Conservation (phyloP, 2,797 vertebrate species). For the Hirundo rustica region DNA sequence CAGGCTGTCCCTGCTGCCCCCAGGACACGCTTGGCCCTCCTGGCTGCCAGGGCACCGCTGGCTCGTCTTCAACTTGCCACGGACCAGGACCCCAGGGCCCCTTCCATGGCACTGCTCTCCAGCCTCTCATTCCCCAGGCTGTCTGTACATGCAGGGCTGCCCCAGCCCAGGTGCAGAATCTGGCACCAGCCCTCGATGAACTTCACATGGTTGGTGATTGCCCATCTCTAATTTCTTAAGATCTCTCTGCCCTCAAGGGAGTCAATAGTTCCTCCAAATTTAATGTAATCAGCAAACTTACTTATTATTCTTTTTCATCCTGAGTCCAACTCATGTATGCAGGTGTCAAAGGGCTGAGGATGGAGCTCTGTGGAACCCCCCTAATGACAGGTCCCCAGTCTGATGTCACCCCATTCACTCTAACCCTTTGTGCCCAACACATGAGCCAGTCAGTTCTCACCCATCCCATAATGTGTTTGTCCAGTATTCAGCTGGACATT, state of each 20-base stretch:
- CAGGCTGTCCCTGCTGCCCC: too few species aligned
- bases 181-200: accelerated
- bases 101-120: not conserved
- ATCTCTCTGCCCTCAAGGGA: not conserved
- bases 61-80: not conserved
- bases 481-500: not conserved
- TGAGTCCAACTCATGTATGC: not conserved
- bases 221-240: not conserved
- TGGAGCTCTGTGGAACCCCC: not conserved
- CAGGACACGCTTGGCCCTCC: not conserved
- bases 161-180: not conserved
- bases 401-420: not conserved
- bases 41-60: not conserved
- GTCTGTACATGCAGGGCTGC: not conserved
- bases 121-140: not conserved
- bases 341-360: not conserved
- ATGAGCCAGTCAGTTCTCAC: not conserved
- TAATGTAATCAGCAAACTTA: not conserved
- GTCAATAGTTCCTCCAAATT: not conserved
- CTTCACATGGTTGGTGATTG: not conserved
- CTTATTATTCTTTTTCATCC: too few species aligned
- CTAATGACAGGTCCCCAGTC: too few species aligned
- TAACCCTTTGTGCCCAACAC: not conserved
- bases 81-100: not conserved
- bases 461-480: not conserved